A percentile compares a stretch with the other conserved stretches of the same genome.
Evolutionary conservation across 2,113 vertebrate genomes (phyloP).

Genomic region (Hystrix cristata): DNA sequence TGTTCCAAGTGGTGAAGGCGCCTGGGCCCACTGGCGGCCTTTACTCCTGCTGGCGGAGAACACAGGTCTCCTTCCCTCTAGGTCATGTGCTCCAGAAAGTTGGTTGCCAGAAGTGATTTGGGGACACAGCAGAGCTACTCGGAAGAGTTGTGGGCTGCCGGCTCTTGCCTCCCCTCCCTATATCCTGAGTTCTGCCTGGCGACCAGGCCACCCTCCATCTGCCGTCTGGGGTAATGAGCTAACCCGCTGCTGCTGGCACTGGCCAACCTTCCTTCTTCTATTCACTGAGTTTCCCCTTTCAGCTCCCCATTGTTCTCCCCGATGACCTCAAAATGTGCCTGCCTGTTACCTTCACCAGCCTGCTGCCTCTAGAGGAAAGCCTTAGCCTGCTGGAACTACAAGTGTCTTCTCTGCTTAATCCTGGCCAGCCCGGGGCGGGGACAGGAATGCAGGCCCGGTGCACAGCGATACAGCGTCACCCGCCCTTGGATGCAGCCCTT

Average conservation of each 20-base stretch:
- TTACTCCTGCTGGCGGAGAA: not conserved
- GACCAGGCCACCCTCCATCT: slow-evolving; percentile 91
- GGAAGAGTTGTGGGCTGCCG: not conserved
- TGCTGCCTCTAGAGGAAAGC: slow-evolving; percentile 78
- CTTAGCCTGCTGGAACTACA: slow-evolving; percentile 86
- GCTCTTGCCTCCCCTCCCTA: not conserved
- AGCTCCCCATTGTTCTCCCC: slow-evolving; percentile 89
- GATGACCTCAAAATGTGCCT: slow-evolving; percentile 89
- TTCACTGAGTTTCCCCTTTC: slow-evolving; percentile 88
- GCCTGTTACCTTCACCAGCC: slow-evolving; percentile 89
- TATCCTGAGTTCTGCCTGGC: slow-evolving; percentile 87
- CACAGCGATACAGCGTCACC: slow-evolving; percentile 79
- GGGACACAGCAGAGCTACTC: not conserved
- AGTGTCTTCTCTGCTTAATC: slow-evolving; percentile 60
- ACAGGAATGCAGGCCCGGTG: slow-evolving; percentile 84
- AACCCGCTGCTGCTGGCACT: slow-evolving; percentile 87
- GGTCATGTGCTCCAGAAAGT: not conserved
- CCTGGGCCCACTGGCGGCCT: too few relatives aligned
- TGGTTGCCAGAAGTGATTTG: not conserved
- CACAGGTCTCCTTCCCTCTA: not conserved
- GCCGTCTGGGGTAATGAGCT: slow-evolving; percentile 87
- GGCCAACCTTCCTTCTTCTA: slow-evolving; percentile 87
- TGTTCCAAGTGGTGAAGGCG: not conserved
- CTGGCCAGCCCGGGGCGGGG: not conserved
- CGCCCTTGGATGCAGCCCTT: slow-evolving; percentile 86